Conservation (phyloP, 2,888 invertebrate genomes). For the Drosophila subsilvestris region DNA sequence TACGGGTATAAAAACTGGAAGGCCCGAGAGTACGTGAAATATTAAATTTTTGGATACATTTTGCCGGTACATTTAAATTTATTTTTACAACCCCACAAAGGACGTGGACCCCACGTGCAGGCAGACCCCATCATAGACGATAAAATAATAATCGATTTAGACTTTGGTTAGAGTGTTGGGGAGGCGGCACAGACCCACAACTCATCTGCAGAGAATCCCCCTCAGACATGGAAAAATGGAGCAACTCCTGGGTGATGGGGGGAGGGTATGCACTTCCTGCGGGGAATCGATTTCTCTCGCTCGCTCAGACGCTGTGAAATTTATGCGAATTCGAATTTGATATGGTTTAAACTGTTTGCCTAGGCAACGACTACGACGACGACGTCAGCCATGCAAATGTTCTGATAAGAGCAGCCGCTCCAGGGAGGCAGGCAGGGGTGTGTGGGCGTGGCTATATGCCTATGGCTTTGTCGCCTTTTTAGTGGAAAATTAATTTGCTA, state of each 20-base stretch:
- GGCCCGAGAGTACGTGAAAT: slow-evolving; percentile 36
- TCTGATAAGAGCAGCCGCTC: slow-evolving; percentile 56
- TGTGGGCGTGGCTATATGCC: slow-evolving; percentile 51
- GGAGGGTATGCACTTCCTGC: slow-evolving; percentile 52
- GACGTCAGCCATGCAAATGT: slow-evolving; percentile 71
- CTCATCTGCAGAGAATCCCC: slow-evolving; percentile 41
- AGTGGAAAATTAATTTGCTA: slow-evolving; percentile 81
- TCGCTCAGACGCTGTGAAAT: slow-evolving; percentile 51
- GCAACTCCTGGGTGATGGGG: slow-evolving; percentile 28
- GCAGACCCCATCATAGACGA: slow-evolving; percentile 52
- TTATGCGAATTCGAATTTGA: slow-evolving; percentile 78
- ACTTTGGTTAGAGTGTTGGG: slow-evolving; percentile 66
- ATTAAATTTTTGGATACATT: slow-evolving; percentile 68
- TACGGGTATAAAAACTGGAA: slow-evolving; percentile 8
- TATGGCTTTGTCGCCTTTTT: slow-evolving; percentile 65
- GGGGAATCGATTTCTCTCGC: slow-evolving; percentile 63
- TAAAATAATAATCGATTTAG: slow-evolving; percentile 80
- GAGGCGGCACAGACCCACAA: slow-evolving; percentile 45
- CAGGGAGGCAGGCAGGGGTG: not conserved
- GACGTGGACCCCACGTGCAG: slow-evolving; percentile 45
- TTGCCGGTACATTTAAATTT: slow-evolving; percentile 68
- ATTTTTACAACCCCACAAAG: slow-evolving; percentile 58
- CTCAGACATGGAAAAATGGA: slow-evolving; percentile 41
- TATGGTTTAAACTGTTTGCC: slow-evolving; percentile 76
- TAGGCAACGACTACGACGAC: slow-evolving; percentile 43